Base-by-base conservation (phyloP, 37 sponge, comb jelly and placozoan species). In the Corticium candelabrum region DNA sequence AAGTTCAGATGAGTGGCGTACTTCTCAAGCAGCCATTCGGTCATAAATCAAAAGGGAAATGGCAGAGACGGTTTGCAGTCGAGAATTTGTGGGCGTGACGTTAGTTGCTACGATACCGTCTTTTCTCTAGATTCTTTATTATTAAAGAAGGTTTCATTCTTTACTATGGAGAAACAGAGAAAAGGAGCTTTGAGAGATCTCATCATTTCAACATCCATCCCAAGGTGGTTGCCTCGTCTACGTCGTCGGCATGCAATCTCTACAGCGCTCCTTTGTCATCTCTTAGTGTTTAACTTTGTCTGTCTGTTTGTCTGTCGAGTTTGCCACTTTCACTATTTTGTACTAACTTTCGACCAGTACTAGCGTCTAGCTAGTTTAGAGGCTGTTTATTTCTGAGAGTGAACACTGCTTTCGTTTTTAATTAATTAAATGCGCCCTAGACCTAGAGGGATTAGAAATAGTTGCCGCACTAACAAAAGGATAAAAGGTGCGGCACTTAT, bases 201-300 rank as follows among this genome's bases (percentile, higher is more conserved):
- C 89, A 85, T 34, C 87, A 85, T 57, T 97, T 97, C 83, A 97
- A 97, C 80, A 97, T 93, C 56, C 98, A 97, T 80, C 98, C 97
- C 4, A 97, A 97, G 90, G 96, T 95, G 29, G 11, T 50, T 34
- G 62, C 62, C 21, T 21, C 62, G 62, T 21, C 62, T 21, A 11
- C 62, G 15, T 50, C 15, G 62, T 27, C 15, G 62, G 62, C n/a
- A n/a, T n/a, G 62, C 62, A 11, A 50, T 21, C 62, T 50, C 62
- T 50, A 11, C 62, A 50, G 62, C n/a, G n/a, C n/a, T n/a, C n/a
- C n/a, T n/a, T n/a, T n/a, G n/a, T n/a, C n/a, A n/a, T n/a, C n/a
- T n/a, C n/a, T n/a, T n/a, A n/a, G n/a, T n/a, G n/a, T n/a, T n/a
- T n/a, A n/a, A n/a, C n/a, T n/a, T n/a, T n/a, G n/a, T n/a, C n/a